Percentiles rank a stretch among this genome's conserved stretches.
These are phyloP conservation scores for Drosophila gunungcola DNA, from an alignment of 1,140 invertebrate species.

Conservation along the genomic window DNA sequence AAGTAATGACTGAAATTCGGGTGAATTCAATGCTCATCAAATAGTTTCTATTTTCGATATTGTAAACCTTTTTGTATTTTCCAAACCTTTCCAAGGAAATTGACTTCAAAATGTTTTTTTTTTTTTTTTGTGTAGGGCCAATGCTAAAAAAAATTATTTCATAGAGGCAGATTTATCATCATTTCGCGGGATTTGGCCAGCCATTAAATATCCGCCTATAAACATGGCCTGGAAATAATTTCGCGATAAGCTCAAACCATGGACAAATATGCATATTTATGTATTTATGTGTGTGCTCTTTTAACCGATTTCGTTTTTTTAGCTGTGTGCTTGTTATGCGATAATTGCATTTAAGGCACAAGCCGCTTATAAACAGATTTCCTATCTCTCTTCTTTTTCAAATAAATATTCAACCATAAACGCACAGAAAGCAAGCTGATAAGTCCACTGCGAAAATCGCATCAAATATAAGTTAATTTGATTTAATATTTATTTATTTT, in stretches of 20 bases:
- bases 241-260: constrained; percentile 31
- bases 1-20: not conserved
- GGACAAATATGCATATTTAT: constrained; percentile 31
- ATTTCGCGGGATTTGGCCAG: constrained; percentile 30
- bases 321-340: constrained; percentile 25
- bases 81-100: too few relatives aligned
- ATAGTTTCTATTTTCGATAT: too few relatives aligned
- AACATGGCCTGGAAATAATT: constrained; percentile 36
- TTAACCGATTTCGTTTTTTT: constrained; percentile 8
- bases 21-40: not conserved
- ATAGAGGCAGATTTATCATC: constrained; percentile 23
- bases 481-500: not conserved
- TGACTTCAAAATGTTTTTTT: too few relatives aligned
- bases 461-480: too few relatives aligned
- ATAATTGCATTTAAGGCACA: constrained; percentile 52
- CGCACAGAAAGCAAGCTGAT: too few relatives aligned
- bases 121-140: not conserved
- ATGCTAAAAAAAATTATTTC: constrained; percentile 1
- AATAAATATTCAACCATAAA: constrained; percentile 5
- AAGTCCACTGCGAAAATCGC: not conserved
- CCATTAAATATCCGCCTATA: constrained; percentile 38
- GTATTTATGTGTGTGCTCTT: constrained; percentile 14
- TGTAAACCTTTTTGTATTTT: too few relatives aligned
- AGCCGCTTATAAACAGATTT: constrained; percentile 33
- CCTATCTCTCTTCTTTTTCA: constrained; percentile 1